phyloP scores from a whole-genome alignment of 2,113 vertebrate species.

The Semnopithecus entellus region DNA sequence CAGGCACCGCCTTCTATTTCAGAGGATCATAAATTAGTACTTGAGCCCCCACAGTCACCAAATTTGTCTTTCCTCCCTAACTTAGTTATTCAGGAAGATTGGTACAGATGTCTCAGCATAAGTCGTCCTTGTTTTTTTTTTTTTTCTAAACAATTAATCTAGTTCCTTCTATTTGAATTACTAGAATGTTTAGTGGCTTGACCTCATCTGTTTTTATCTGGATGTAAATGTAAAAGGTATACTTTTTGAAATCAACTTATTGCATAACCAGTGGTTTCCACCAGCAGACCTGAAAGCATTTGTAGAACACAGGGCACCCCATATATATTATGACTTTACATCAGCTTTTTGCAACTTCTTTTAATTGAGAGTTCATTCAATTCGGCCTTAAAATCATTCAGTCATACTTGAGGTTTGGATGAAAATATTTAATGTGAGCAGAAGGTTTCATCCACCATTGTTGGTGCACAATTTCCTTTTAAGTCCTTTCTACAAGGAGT shows the following conservation, averaged over 20 bases:
- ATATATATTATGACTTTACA: background rate
- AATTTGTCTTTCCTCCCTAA: slow-evolving; percentile 27
- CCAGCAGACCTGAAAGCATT: background rate
- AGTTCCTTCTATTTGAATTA: slow-evolving; percentile 44
- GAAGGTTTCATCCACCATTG: background rate
- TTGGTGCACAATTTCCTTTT: background rate
- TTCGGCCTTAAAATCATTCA: background rate
- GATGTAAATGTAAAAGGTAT: slow-evolving; percentile 32
- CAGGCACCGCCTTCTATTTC: background rate
- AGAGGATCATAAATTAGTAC: background rate
- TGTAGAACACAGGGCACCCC: background rate
- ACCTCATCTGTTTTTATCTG: slow-evolving; percentile 31
- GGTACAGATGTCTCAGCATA: slow-evolving; percentile 16
- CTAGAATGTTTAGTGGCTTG: slow-evolving; percentile 26
- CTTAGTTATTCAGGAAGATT: background rate
- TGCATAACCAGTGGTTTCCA: slow-evolving; percentile 53
- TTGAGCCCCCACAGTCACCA: background rate
- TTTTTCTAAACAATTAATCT: background rate
- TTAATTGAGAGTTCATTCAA: slow-evolving; percentile 26
- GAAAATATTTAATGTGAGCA: background rate
- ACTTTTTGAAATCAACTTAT: slow-evolving; percentile 57
- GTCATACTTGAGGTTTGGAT: background rate
- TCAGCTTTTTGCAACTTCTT: background rate
- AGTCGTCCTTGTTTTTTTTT: background rate
- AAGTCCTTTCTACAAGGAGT: background rate